phyloP scores from a whole-genome alignment of 2,113 vertebrate species.

The Catagonus wagneri region DNA sequence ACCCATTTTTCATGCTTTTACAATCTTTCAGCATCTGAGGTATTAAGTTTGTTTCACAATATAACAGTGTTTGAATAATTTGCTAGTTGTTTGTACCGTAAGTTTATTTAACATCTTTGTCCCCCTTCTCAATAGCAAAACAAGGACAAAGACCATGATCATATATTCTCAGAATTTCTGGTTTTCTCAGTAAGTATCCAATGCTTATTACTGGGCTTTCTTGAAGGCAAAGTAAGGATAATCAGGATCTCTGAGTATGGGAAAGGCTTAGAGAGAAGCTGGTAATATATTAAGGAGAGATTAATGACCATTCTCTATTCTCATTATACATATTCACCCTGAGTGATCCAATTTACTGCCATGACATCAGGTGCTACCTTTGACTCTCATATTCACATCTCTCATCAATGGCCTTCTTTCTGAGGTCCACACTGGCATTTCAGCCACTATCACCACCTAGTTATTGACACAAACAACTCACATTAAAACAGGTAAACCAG shows the following conservation, averaged over 20 bases:
- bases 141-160: neutral
- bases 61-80: neutral
- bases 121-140: constrained; percentile 5
- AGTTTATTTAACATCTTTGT: constrained; percentile 6
- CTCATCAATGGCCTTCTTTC: neutral
- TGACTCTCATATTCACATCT: neutral
- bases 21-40: neutral
- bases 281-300: neutral
- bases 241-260: neutral
- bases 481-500: neutral
- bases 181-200: constrained; percentile 25
- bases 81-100: neutral
- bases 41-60: neutral
- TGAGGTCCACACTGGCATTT: neutral
- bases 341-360: neutral
- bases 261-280: neutral
- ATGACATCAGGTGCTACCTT: neutral
- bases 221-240: neutral
- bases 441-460: neutral
- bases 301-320: neutral
- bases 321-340: neutral
- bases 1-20: neutral
- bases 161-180: neutral
- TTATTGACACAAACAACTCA: neutral
- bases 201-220: neutral